Percentiles rank a stretch among this genome's conserved stretches.
Conservation (phyloP, 37 sponge, comb jelly and placozoan species). For the Aplysina aerophoba region DNA sequence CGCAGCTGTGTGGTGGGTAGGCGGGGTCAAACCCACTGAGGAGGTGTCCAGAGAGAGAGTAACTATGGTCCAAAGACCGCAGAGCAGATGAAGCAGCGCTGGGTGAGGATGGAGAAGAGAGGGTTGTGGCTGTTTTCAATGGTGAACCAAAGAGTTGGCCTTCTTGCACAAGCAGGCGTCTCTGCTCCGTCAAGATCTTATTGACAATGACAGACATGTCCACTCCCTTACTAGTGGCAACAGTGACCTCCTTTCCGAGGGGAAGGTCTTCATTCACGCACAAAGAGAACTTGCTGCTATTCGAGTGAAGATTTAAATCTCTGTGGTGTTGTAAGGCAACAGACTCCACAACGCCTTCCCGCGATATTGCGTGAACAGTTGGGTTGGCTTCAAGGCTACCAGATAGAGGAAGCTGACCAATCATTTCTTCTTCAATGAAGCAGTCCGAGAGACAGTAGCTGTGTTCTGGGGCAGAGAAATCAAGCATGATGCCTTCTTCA, state of each 20-base stretch:
- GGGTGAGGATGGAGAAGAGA: no score
- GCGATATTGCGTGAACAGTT: not conserved
- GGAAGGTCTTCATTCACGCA: not conserved
- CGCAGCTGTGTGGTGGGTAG: no score
- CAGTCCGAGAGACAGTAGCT: slow-evolving; percentile 47
- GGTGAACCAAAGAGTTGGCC: no score
- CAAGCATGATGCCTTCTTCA: slow-evolving; percentile 8
- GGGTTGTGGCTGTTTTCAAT: no score
- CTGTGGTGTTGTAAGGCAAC: not conserved
- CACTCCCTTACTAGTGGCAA: not conserved
- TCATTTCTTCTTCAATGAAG: slow-evolving; percentile 26
- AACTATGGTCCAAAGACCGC: not conserved
- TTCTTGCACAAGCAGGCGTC: no score
- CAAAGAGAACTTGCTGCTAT: not conserved
- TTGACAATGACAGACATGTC: slow-evolving; percentile 2
- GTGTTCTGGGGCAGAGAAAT: slow-evolving; percentile 57
- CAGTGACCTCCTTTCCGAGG: not conserved
- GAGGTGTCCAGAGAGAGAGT: slow-evolving; percentile 8
- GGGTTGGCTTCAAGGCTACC: not conserved
- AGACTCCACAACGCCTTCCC: not conserved
- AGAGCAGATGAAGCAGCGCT: no score
- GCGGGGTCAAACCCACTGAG: not conserved
- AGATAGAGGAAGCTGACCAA: not conserved
- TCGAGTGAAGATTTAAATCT: not conserved
- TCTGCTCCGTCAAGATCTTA: not conserved